Percentiles rank a stretch among this genome's conserved stretches.
Evolutionary conservation across 1,140 invertebrate species (phyloP).

Genomic region (Trinorchestia longiramus): DNA sequence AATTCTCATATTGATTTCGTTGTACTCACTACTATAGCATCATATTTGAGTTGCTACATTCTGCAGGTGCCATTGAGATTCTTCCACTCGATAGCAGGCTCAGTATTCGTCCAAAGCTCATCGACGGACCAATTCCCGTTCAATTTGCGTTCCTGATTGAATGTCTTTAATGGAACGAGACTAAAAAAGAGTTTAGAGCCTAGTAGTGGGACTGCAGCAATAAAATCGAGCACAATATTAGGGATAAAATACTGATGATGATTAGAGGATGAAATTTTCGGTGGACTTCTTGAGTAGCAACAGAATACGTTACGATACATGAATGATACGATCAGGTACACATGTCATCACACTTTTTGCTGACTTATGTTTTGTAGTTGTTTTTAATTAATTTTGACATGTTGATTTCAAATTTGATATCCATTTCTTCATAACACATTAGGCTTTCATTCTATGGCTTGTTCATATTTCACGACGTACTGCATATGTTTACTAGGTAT

Average conservation of each 20-base stretch:
- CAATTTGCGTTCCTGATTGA: not conserved
- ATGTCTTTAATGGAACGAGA: conserved; percentile 21
- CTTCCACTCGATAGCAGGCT: not conserved
- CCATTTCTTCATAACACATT: no score
- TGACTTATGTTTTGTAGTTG: no score
- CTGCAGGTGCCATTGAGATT: not conserved
- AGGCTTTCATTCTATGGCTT: no score
- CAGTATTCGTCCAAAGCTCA: conserved; percentile 31
- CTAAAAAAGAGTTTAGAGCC: not conserved
- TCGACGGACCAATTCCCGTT: conserved; percentile 26
- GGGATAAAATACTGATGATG: not conserved
- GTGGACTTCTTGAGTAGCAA: not conserved
- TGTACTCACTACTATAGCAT: not conserved
- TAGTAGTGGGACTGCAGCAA: not conserved
- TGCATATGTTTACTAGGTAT: no score
- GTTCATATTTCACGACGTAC: no score
- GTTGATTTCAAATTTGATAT: no score
- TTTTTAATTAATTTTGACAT: no score
- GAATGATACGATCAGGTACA: not conserved
- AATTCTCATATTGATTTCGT: not conserved
- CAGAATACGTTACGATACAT: not conserved
- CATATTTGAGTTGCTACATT: not conserved
- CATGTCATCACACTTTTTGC: no score
- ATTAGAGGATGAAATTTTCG: not conserved
- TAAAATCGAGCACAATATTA: not conserved